A percentile compares a stretch with the other conserved stretches of the same genome.
These are phyloP conservation scores for Drosophila sturtevanti DNA, from an alignment of 1,140 invertebrate species.

Conservation along the genomic window DNA sequence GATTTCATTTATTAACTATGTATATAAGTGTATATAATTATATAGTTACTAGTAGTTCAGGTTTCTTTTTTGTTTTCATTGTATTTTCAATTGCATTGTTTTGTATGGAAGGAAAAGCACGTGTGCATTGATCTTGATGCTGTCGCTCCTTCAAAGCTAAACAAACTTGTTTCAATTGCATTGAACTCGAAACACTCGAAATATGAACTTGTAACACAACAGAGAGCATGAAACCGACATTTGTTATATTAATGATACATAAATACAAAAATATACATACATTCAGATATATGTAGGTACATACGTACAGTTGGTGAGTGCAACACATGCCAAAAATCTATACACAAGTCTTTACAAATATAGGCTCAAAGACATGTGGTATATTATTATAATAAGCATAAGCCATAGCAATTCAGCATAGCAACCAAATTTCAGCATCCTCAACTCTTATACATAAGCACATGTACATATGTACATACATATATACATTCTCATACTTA, in stretches of 20 bases:
- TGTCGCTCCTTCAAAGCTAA: slow-evolving; percentile 36
- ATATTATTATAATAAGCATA: slow-evolving; percentile 27
- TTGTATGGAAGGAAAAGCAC: slow-evolving; percentile 16
- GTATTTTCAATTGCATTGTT: slow-evolving; percentile 49
- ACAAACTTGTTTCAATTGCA: slow-evolving; percentile 62
- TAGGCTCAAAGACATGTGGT: slow-evolving; percentile 11
- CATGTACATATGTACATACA: background rate
- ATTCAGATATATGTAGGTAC: too few relatives aligned
- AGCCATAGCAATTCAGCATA: slow-evolving; percentile 24
- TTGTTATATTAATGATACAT: too few relatives aligned
- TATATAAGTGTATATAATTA: slow-evolving; percentile 23
- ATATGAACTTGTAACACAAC: slow-evolving; percentile 37
- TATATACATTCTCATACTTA: background rate
- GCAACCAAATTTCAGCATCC: slow-evolving; percentile 42
- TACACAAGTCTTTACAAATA: slow-evolving; percentile 1
- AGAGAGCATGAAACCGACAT: slow-evolving; percentile 31
- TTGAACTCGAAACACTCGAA: slow-evolving; percentile 47
- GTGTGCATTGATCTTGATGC: slow-evolving; percentile 36
- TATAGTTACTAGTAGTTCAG: slow-evolving; percentile 37
- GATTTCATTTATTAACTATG: slow-evolving; percentile 53
- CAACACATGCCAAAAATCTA: slow-evolving; percentile 20
- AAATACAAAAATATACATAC: too few relatives aligned
- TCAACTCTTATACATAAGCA: slow-evolving; percentile 40
- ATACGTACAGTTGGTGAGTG: slow-evolving; percentile 18
- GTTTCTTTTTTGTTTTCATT: slow-evolving; percentile 33